Conservation (phyloP, 2,888 invertebrate genomes). For the Drosophila nigricruria region DNA sequence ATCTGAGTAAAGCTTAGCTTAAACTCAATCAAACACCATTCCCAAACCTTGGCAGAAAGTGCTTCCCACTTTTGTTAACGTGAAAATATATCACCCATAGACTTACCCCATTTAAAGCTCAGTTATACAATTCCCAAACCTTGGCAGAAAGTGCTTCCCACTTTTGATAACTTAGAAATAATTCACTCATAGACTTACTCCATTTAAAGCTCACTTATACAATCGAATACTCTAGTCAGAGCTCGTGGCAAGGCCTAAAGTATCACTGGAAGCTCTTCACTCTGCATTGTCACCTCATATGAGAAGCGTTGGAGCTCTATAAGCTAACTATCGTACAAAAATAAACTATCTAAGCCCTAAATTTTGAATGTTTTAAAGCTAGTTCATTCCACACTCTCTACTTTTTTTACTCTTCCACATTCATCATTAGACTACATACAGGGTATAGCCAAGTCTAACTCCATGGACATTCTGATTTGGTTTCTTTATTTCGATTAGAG, state of each 20-base stretch:
- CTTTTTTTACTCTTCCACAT: background rate
- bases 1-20: no score
- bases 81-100: no score
- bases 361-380: background rate
- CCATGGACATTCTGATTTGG: constrained; percentile 6
- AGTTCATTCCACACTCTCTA: background rate
- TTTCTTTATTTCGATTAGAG: constrained; percentile 3
- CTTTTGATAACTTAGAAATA: no score
- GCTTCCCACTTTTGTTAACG: no score
- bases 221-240: background rate
- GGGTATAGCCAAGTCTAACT: constrained; percentile 3
- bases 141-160: background rate
- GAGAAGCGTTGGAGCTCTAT: no score
- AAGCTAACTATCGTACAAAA: background rate
- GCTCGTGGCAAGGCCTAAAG: no score
- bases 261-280: no score
- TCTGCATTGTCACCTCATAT: no score
- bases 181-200: no score
- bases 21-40: no score
- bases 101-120: no score
- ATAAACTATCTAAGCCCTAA: background rate
- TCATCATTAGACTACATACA: background rate
- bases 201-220: background rate
- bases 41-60: no score
- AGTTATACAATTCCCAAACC: background rate